A percentile compares a stretch with the other conserved stretches of the same genome.
These are phyloP conservation scores for Lathronympha strigana DNA, from an alignment of 2,888 invertebrate species.

Conservation along the genomic window DNA sequence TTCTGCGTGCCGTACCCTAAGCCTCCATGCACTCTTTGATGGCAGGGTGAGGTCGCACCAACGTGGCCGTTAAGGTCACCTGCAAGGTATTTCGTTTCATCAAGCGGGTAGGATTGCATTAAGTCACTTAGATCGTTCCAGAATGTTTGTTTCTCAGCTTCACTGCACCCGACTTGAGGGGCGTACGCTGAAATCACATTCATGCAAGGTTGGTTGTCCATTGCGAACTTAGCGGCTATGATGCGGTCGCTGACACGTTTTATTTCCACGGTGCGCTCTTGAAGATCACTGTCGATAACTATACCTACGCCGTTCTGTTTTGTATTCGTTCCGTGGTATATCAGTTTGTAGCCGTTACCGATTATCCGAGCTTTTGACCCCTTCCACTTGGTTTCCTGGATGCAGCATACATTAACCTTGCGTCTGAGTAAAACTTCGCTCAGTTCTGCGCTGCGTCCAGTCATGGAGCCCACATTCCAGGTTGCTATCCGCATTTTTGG, in stretches of 20 bases:
- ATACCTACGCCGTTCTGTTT: neutral
- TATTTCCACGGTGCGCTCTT: neutral
- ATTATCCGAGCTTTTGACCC: no score
- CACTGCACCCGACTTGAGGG: neutral
- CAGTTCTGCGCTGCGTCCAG: conserved; percentile 43
- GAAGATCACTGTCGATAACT: neutral
- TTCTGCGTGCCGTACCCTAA: neutral
- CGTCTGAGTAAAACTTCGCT: conserved; percentile 33
- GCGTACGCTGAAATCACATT: neutral
- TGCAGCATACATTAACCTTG: conserved; percentile 38
- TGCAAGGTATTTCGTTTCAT: neutral
- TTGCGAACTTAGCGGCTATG: neutral
- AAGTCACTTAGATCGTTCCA: neutral
- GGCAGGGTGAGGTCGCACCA: neutral
- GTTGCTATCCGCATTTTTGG: conserved; percentile 14
- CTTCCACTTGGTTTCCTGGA: no score
- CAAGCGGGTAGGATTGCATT: neutral
- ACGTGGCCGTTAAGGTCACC: neutral
- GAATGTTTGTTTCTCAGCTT: neutral
- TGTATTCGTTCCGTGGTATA: neutral
- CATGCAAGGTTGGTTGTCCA: neutral
- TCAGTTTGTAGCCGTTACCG: no score
- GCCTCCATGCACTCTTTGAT: neutral
- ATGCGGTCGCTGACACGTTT: neutral
- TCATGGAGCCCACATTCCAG: conserved; percentile 47